Evolutionary conservation across 2,797 vertebrate species (phyloP).

Genomic region (Antennarius maculatus): DNA sequence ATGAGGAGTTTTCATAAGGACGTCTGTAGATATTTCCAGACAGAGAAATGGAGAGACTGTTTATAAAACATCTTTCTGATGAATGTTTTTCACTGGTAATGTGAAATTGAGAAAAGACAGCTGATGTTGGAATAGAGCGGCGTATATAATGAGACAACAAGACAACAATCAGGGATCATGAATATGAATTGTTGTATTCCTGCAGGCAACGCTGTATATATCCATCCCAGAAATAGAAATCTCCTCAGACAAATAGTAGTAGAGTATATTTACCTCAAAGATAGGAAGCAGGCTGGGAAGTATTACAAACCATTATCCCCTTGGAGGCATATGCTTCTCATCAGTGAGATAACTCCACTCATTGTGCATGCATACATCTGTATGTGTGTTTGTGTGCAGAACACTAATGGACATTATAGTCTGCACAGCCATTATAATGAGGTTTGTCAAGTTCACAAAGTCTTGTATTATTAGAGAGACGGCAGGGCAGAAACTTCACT

Average conservation of each 20-base stretch:
- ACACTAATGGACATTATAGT: constrained; percentile 51
- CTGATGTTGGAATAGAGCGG: constrained; percentile 1
- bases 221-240: constrained; percentile 15
- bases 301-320: constrained; percentile 38
- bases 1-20: background rate
- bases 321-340: constrained; percentile 22
- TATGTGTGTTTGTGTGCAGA: constrained; percentile 40
- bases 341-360: constrained; percentile 34
- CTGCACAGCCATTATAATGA: constrained; percentile 49
- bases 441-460: constrained; percentile 47
- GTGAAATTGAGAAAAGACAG: constrained; percentile 11
- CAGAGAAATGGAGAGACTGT: background rate
- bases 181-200: constrained; percentile 13
- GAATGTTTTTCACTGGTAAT: background rate
- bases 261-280: constrained; percentile 30
- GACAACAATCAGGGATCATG: constrained; percentile 11
- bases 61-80: background rate
- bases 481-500: constrained; percentile 21
- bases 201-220: constrained; percentile 9
- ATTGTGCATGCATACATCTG: background rate
- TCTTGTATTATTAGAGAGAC: constrained; percentile 38
- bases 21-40: background rate
- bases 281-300: constrained; percentile 14
- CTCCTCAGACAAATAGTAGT: constrained; percentile 22
- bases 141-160: constrained; percentile 4